Conservation (phyloP, 2,113 vertebrate genomes). For the Thamnophis sirtalis region DNA sequence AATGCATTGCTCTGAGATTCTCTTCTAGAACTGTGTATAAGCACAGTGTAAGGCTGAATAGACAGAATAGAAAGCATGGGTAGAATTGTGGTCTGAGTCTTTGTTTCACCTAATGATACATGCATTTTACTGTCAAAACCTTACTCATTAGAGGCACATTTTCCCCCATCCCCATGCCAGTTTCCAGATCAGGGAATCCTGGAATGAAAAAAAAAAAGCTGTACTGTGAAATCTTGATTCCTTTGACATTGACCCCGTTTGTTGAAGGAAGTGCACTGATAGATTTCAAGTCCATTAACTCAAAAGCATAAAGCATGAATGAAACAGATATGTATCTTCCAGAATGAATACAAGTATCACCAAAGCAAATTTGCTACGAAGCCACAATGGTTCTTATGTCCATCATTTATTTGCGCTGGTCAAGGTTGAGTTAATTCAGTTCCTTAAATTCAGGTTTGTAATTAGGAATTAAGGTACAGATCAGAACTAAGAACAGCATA, state of each 20-base stretch:
- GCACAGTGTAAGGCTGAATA: background rate
- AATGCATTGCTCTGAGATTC: background rate
- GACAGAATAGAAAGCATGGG: background rate
- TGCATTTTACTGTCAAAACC: background rate
- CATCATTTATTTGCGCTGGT: background rate
- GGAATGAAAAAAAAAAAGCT: background rate
- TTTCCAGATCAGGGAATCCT: background rate
- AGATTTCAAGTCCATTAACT: background rate
- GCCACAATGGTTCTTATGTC: background rate
- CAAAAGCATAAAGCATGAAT: background rate
- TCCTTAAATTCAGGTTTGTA: background rate
- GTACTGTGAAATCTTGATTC: background rate
- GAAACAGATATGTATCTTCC: background rate
- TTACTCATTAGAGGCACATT: background rate
- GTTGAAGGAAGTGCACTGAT: background rate
- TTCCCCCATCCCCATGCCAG: background rate
- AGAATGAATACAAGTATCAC: background rate
- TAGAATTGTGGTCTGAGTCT: background rate
- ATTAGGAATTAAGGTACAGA: slow-evolving; percentile 38
- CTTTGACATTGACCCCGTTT: background rate
- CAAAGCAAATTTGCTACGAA: background rate
- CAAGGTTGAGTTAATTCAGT: background rate
- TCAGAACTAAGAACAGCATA: slow-evolving; percentile 22
- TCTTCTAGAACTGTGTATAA: background rate
- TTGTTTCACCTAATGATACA: background rate